These are phyloP conservation scores for Syrista parreyssii DNA, from an alignment of 2,888 invertebrate species.

Conservation along the genomic window DNA sequence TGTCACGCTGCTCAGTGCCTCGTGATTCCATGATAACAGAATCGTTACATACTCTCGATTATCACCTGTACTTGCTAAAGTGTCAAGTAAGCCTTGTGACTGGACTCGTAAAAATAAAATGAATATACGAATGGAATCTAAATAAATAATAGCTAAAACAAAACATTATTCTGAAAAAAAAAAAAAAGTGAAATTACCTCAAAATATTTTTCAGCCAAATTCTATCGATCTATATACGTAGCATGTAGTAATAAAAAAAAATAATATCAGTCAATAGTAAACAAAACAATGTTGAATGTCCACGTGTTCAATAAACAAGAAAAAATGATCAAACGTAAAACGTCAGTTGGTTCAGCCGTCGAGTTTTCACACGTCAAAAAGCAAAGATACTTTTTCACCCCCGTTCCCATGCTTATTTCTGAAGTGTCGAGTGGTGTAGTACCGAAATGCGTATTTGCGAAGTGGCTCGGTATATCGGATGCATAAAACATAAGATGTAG, in stretches of 20 bases:
- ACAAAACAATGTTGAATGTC: background rate
- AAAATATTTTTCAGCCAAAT: too few species aligned
- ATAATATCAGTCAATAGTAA: background rate
- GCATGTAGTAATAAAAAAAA: background rate
- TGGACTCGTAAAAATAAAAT: background rate
- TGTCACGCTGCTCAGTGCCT: background rate
- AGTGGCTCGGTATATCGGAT: constrained; percentile 6
- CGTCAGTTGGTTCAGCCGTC: background rate
- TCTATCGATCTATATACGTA: too few species aligned
- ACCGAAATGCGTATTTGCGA: constrained; percentile 1
- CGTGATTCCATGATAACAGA: background rate
- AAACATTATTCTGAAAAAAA: too few species aligned
- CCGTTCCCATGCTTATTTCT: background rate
- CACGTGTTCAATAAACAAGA: background rate
- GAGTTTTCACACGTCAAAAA: background rate
- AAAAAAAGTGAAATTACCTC: too few species aligned
- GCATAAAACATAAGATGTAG: constrained; percentile 16
- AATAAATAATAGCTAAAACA: too few species aligned
- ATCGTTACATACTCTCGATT: background rate
- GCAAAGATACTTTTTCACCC: background rate
- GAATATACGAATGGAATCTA: background rate
- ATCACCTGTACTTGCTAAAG: background rate
- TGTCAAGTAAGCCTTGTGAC: background rate
- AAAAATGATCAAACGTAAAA: background rate
- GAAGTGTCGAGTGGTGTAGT: background rate